Evolutionary conservation across 2,888 invertebrate genomes (phyloP).

Genomic region (Lycophotia porphyrea): DNA sequence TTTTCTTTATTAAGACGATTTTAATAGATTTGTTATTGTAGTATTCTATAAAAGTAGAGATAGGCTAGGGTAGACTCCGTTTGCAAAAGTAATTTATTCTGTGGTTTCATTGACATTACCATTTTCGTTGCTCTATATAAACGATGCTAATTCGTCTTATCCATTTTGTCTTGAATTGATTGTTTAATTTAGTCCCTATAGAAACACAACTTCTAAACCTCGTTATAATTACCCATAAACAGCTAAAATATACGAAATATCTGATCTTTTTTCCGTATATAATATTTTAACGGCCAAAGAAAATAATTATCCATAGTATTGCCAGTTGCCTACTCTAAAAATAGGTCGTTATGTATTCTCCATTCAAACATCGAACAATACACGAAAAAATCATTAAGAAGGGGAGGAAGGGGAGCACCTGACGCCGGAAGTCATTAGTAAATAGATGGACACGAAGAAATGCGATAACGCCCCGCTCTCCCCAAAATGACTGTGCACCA

Average conservation of each 20-base stretch:
- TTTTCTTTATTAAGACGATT: too few species aligned
- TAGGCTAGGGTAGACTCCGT: neutral
- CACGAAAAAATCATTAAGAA: conserved; percentile 79
- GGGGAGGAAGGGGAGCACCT: conserved; percentile 83
- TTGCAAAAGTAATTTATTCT: neutral
- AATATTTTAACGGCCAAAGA: conserved; percentile 12
- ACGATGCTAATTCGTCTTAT: neutral
- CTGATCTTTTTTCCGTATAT: neutral
- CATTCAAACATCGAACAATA: conserved; percentile 61
- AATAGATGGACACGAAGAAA: conserved; percentile 87
- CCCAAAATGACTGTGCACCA: conserved; percentile 82
- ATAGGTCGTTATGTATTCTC: conserved; percentile 64
- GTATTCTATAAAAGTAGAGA: neutral
- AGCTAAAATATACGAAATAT: neutral
- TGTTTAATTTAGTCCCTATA: neutral
- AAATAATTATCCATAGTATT: conserved; percentile 14
- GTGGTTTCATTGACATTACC: neutral
- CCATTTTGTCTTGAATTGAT: neutral
- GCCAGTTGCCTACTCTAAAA: conserved; percentile 28
- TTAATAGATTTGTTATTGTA: neutral
- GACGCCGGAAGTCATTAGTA: conserved; percentile 90
- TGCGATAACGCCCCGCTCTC: conserved; percentile 87
- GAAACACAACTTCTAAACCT: neutral
- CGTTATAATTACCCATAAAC: neutral
- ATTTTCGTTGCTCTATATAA: neutral